Percentiles rank a stretch among this genome's conserved stretches.
Conservation (phyloP, 2,888 invertebrate species). For the Mesorhabditis spiculigera region DNA sequence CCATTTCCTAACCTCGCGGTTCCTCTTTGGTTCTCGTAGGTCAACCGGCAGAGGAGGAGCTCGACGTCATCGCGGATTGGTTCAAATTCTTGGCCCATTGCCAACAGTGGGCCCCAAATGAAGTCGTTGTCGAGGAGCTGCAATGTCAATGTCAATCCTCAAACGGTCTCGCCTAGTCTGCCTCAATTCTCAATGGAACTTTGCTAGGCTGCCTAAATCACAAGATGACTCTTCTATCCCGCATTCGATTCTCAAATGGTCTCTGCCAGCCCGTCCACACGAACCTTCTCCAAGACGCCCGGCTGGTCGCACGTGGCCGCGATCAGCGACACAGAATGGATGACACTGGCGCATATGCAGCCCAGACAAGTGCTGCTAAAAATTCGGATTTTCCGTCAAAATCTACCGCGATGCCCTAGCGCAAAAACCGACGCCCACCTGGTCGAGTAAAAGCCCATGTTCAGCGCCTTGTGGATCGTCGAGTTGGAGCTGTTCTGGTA, state of each 20-base stretch:
- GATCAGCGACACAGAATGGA: conserved; percentile 85
- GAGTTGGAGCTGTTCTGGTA: conserved; percentile 22
- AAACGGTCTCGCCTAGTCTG: too few relatives aligned
- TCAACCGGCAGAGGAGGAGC: conserved; percentile 22
- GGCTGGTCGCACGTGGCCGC: conserved; percentile 60
- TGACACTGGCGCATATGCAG: conserved; percentile 79
- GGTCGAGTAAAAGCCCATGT: conserved; percentile 21
- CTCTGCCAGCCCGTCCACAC: too few relatives aligned
- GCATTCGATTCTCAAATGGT: too few relatives aligned
- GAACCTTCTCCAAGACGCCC: too few relatives aligned
- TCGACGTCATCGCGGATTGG: conserved; percentile 24
- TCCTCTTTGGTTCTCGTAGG: conserved; percentile 19
- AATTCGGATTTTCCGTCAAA: neutral
- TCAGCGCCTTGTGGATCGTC: conserved; percentile 14
- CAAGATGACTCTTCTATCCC: too few relatives aligned
- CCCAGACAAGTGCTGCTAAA: conserved; percentile 63
- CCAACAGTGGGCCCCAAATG: neutral
- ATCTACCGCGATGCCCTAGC: neutral
- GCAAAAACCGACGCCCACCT: conserved; percentile 11
- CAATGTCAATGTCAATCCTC: too few relatives aligned
- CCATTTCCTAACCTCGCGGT: conserved; percentile 12
- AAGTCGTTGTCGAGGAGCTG: too few relatives aligned
- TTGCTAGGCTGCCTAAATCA: too few relatives aligned
- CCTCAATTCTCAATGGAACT: too few relatives aligned
- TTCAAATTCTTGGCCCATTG: conserved; percentile 15